Conservation (phyloP, 2,113 vertebrate genomes). For the Calidris pugnax region DNA sequence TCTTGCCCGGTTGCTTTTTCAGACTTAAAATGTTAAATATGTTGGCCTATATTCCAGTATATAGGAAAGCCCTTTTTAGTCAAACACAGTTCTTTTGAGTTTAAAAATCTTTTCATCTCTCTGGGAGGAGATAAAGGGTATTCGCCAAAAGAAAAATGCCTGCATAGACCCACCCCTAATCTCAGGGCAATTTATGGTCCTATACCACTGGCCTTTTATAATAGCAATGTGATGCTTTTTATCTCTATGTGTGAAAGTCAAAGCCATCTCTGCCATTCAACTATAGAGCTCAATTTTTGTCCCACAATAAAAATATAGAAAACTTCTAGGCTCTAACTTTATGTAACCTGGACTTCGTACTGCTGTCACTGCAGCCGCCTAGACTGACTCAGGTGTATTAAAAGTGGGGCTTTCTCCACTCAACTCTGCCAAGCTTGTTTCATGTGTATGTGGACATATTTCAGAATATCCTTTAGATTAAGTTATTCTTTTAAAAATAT, state of each 20-base stretch:
- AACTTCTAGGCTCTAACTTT: neutral
- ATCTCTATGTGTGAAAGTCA: neutral
- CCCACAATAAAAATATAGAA: neutral
- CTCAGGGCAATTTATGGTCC: neutral
- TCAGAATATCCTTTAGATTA: neutral
- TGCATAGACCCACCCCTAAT: neutral
- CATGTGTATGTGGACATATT: neutral
- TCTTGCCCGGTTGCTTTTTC: neutral
- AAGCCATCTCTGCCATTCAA: neutral
- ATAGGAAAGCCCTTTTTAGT: neutral
- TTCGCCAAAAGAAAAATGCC: neutral
- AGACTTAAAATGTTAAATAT: neutral
- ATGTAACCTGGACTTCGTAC: neutral
- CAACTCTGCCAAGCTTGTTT: neutral
- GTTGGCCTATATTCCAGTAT: neutral
- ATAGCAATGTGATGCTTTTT: neutral
- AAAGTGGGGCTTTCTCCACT: neutral
- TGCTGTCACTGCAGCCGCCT: neutral
- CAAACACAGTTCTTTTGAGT: neutral
- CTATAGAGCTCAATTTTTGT: neutral
- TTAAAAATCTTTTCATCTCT: neutral
- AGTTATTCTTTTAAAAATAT: neutral
- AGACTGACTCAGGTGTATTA: neutral
- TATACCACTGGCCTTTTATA: neutral
- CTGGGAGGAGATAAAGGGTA: neutral